Percentiles rank a stretch among this genome's conserved stretches.
Evolutionary conservation across 2,888 invertebrate species (phyloP).

Genomic region (Holacanthella duospinosa): DNA sequence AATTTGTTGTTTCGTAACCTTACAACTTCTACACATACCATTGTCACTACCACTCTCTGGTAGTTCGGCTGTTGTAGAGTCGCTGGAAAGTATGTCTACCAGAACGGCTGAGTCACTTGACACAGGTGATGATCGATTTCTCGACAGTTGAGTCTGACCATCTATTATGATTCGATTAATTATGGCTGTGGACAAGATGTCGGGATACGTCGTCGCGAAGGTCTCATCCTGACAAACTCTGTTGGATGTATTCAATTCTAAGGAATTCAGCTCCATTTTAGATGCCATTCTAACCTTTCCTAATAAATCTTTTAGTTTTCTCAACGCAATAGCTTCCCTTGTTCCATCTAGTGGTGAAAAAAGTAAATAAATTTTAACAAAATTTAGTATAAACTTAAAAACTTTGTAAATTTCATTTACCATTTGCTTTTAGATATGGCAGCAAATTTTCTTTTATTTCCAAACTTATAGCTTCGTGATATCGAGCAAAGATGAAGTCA

Average conservation of each 20-base stretch:
- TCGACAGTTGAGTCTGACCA: background rate
- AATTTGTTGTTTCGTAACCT: too few relatives aligned
- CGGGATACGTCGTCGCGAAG: slow-evolving; percentile 1
- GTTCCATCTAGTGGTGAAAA: background rate
- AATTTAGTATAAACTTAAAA: too few relatives aligned
- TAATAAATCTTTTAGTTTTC: background rate
- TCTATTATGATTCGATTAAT: slow-evolving; percentile 6
- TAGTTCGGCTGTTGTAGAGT: background rate
- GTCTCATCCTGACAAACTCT: too few relatives aligned
- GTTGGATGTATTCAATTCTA: background rate
- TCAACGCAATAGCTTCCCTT: background rate
- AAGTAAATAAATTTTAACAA: background rate
- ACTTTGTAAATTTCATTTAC: too few relatives aligned
- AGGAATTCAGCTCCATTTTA: background rate
- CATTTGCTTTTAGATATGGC: background rate
- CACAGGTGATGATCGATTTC: background rate
- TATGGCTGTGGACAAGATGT: slow-evolving; percentile 6
- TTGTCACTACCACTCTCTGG: background rate
- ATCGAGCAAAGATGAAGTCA: background rate
- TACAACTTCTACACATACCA: too few relatives aligned
- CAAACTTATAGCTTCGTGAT: background rate
- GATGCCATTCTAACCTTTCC: background rate
- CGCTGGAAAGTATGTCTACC: background rate
- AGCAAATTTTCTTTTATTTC: background rate
- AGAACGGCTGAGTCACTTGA: background rate